A percentile compares a stretch with the other conserved stretches of the same genome.
These are phyloP conservation scores for Rhinogobio ventralis DNA, from an alignment of 2,797 vertebrate genomes.

Conservation along the genomic window DNA sequence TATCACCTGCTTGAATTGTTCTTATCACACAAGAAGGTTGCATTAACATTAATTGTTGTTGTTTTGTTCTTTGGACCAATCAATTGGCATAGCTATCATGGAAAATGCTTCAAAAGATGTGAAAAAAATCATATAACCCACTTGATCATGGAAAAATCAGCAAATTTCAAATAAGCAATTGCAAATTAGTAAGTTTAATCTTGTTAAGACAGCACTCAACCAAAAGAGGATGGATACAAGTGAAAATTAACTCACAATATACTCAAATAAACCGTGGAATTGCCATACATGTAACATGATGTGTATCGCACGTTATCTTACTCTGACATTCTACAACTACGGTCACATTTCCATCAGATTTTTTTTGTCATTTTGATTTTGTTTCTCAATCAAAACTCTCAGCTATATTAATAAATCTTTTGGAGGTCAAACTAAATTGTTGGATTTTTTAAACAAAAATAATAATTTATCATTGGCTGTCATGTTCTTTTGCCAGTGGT, in stretches of 20 bases:
- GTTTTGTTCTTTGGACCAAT: constrained; percentile 16
- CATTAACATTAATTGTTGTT: not conserved
- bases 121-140: not conserved
- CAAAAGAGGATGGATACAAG: not conserved
- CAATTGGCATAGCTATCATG: not conserved
- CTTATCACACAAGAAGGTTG: constrained; percentile 10
- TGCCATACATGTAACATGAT: not conserved
- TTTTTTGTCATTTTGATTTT: not conserved
- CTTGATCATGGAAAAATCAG: not conserved
- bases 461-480: not conserved
- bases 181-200: not conserved
- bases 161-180: not conserved
- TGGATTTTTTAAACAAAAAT: not conserved
- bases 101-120: not conserved
- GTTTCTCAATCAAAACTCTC: not conserved
- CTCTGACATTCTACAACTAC: not conserved
- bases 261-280: not conserved
- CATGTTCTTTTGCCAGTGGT: not conserved
- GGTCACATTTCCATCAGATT: not conserved
- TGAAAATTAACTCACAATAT: not conserved
- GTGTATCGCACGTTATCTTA: not conserved
- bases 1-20: not conserved
- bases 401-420: not conserved
- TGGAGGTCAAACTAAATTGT: not conserved
- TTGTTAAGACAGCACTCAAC: not conserved